phyloP scores from a whole-genome alignment of 2,113 vertebrate species.

The Sterna hirundo region DNA sequence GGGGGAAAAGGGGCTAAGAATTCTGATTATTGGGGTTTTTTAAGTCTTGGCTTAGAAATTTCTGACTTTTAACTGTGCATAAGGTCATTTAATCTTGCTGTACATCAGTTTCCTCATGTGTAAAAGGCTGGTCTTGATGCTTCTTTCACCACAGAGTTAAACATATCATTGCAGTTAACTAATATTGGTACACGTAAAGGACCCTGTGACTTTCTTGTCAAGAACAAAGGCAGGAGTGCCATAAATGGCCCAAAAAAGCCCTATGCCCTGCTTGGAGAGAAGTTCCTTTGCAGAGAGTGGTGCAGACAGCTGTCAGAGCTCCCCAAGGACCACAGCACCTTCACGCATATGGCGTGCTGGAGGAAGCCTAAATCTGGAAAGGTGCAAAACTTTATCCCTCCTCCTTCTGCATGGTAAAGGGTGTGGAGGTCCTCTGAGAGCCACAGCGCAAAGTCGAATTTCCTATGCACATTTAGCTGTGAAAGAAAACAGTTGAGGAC shows the following conservation, averaged over 20 bases:
- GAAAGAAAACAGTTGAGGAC: neutral
- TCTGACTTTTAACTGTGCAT: neutral
- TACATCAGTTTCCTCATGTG: neutral
- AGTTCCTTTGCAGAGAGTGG: neutral
- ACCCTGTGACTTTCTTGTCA: neutral
- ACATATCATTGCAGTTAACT: neutral
- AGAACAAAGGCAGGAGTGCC: neutral
- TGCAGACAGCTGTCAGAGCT: neutral
- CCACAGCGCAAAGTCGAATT: neutral
- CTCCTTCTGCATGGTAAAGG: neutral
- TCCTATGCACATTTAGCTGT: neutral
- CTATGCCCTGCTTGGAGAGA: neutral
- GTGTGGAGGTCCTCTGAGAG: neutral
- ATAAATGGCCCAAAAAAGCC: neutral
- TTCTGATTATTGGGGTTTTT: neutral
- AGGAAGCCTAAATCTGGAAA: neutral
- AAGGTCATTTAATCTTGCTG: neutral
- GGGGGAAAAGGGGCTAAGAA: neutral
- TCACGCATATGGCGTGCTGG: neutral
- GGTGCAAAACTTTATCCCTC: neutral
- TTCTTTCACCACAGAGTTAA: neutral
- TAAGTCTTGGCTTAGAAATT: neutral
- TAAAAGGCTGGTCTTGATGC: neutral
- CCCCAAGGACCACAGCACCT: neutral
- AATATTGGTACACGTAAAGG: accelerated